A percentile compares a stretch with the other conserved stretches of the same genome.
Evolutionary conservation across 2,113 vertebrate genomes (phyloP).

Genomic region (Tapirus terrestris): DNA sequence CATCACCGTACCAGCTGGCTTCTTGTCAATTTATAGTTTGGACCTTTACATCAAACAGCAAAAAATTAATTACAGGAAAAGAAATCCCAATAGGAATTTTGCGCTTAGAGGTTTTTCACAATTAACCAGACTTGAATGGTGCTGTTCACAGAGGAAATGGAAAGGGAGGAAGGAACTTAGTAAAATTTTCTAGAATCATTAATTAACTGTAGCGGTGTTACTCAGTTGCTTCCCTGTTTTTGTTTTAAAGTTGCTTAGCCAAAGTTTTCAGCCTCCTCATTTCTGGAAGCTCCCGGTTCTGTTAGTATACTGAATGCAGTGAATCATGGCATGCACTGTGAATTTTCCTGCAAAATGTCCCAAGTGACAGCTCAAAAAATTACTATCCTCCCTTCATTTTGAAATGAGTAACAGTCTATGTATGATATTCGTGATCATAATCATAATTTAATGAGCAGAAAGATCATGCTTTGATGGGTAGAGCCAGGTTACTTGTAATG

Average conservation of each 20-base stretch:
- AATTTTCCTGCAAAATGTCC: neutral
- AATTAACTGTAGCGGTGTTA: slow-evolving; percentile 52
- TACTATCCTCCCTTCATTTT: slow-evolving; percentile 8
- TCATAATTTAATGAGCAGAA: slow-evolving; percentile 34
- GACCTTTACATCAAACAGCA: slow-evolving; percentile 84
- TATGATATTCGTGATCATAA: slow-evolving; percentile 35
- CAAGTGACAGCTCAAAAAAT: slow-evolving; percentile 24
- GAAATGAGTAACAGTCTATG: neutral
- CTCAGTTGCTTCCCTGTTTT: slow-evolving; percentile 40
- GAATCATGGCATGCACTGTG: neutral
- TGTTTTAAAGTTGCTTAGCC: slow-evolving; percentile 35
- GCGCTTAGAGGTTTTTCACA: slow-evolving; percentile 77
- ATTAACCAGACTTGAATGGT: slow-evolving; percentile 77
- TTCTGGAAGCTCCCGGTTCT: slow-evolving; percentile 19
- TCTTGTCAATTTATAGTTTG: slow-evolving; percentile 85
- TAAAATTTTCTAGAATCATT: slow-evolving; percentile 54
- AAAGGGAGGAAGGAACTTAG: slow-evolving; percentile 49
- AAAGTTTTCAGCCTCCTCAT: slow-evolving; percentile 18
- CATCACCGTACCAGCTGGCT: slow-evolving; percentile 84
- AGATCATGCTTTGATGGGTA: neutral
- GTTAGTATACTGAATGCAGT: neutral
- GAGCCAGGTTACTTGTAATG: neutral
- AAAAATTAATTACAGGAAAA: slow-evolving; percentile 86
- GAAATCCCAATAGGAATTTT: slow-evolving; percentile 78
- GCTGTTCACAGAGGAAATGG: slow-evolving; percentile 74